phyloP scores from a whole-genome alignment of 1,140 invertebrate genomes.

The Pygmarrhopalites habei region DNA sequence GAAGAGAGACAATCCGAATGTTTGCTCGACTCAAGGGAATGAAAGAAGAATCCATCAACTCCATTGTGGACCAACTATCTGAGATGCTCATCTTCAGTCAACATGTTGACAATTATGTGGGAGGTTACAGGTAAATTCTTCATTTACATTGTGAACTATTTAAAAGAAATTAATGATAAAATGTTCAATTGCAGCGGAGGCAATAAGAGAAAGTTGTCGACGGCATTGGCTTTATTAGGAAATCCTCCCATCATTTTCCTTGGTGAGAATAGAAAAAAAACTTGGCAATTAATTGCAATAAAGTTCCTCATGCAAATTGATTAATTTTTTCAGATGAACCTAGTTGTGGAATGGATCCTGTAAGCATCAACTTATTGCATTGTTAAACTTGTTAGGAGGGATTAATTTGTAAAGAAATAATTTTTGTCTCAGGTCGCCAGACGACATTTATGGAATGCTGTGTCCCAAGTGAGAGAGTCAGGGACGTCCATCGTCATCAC shows the following conservation, averaged over 20 bases:
- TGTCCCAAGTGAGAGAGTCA: constrained; percentile 24
- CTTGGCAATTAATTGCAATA: background rate
- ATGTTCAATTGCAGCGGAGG: constrained; percentile 51
- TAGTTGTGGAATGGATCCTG: constrained; percentile 44
- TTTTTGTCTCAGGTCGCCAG: no score
- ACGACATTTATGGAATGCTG: constrained; percentile 43
- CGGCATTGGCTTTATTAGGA: constrained; percentile 55
- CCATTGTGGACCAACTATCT: constrained; percentile 42
- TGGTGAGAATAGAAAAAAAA: no score
- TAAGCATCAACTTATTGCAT: no score
- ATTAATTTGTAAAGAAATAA: no score
- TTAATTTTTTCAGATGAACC: constrained; percentile 44
- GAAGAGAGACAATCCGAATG: constrained; percentile 64
- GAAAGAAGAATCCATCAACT: constrained; percentile 41
- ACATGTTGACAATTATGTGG: constrained; percentile 47
- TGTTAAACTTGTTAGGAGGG: no score
- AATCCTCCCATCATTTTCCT: constrained; percentile 51
- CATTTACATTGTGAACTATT: background rate
- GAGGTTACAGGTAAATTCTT: constrained; percentile 49
- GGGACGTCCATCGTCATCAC: constrained; percentile 23
- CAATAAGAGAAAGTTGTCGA: constrained; percentile 56
- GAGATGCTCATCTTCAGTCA: constrained; percentile 41
- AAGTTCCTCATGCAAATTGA: no score
- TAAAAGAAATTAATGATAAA: no score
- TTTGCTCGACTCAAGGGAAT: constrained; percentile 72